These are phyloP conservation scores for Bryconaethiops microstoma DNA, from an alignment of 2,797 vertebrate genomes.

Conservation along the genomic window DNA sequence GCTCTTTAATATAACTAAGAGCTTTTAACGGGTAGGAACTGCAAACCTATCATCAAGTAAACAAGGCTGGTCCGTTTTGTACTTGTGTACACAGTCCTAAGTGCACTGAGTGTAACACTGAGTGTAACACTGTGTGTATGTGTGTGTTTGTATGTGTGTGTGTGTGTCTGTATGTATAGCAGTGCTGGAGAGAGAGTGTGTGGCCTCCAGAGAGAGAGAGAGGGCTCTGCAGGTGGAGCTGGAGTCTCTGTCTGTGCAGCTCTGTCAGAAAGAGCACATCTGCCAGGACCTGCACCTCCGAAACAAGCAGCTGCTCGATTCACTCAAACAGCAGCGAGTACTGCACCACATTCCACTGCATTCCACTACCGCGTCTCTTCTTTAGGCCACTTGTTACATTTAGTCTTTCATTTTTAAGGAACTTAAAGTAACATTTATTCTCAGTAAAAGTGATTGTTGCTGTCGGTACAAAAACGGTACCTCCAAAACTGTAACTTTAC, in stretches of 20 bases:
- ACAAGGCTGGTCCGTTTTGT: too few species aligned
- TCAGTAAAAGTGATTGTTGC: too few species aligned
- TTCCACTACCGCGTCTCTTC: background rate
- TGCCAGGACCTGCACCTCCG: constrained; percentile 66
- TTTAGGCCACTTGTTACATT: background rate
- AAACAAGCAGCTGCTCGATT: constrained; percentile 65
- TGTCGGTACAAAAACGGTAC: too few species aligned
- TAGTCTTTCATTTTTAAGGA: too few species aligned
- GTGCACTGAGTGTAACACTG: too few species aligned
- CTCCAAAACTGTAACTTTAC: too few species aligned
- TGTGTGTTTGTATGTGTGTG: background rate
- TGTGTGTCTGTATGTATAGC: constrained; percentile 57
- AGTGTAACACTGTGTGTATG: background rate
- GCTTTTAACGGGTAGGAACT: too few species aligned
- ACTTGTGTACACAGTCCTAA: too few species aligned
- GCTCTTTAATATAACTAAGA: too few species aligned
- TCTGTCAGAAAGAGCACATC: constrained; percentile 68
- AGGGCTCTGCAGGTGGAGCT: constrained; percentile 70
- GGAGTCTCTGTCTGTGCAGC: constrained; percentile 59
- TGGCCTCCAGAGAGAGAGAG: constrained; percentile 69
- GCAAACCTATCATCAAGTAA: too few species aligned
- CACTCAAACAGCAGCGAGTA: constrained; percentile 39
- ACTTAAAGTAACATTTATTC: too few species aligned
- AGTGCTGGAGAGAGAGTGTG: constrained; percentile 68
- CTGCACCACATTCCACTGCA: too few species aligned